Evolutionary conservation across 2,888 invertebrate species (phyloP).

Genomic region (Exephanes ischioxanthus): DNA sequence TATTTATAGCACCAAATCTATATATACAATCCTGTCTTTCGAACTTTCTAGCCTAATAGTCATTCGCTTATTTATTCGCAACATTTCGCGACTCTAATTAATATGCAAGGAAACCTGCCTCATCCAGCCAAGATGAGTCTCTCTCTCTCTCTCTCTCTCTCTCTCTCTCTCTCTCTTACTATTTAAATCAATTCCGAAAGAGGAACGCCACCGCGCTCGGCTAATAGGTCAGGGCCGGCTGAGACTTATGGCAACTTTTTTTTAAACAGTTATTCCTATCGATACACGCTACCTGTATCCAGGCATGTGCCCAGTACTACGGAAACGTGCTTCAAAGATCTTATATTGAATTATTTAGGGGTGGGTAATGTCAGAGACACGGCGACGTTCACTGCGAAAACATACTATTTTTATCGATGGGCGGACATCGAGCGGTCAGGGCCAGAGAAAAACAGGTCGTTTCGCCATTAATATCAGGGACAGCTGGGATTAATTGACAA

Average conservation of each 20-base stretch:
- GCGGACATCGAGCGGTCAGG: slow-evolving; percentile 10
- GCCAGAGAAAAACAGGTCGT: background rate
- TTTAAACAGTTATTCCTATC: slow-evolving; percentile 38
- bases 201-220: slow-evolving; percentile 36
- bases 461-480: background rate
- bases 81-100: background rate
- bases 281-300: background rate
- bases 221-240: slow-evolving; percentile 56
- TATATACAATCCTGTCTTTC: background rate
- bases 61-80: background rate
- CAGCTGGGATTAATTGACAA: background rate
- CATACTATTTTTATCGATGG: slow-evolving; percentile 31
- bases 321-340: slow-evolving; percentile 4
- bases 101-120: background rate
- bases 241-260: slow-evolving; percentile 36
- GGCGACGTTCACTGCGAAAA: slow-evolving; percentile 40
- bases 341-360: slow-evolving; percentile 48
- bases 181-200: slow-evolving; percentile 47
- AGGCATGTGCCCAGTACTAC: slow-evolving; percentile 14
- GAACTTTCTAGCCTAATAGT: background rate
- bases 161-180: slow-evolving; percentile 13
- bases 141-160: background rate
- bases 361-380: slow-evolving; percentile 46
- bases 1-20: background rate
- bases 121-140: background rate